Percentiles rank a stretch among this genome's conserved stretches.
phyloP scores from a whole-genome alignment of 2,113 vertebrate species.

The Ammodytes dubius region DNA sequence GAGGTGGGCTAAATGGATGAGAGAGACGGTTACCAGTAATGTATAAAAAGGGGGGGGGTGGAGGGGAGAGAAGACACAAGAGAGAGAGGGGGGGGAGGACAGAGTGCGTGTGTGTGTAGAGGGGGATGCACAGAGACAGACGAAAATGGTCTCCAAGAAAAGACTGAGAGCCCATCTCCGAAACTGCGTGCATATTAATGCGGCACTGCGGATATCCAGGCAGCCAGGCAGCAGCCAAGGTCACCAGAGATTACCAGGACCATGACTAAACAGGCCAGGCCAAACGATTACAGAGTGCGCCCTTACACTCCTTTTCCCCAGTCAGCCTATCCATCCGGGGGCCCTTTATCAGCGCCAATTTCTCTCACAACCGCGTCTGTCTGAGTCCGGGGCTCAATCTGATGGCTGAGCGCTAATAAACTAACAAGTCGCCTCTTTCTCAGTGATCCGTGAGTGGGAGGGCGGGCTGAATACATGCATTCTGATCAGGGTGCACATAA shows the following conservation, averaged over 20 bases:
- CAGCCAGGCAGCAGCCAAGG: conserved; percentile 73
- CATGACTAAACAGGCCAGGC: conserved; percentile 72
- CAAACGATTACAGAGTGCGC: conserved; percentile 42
- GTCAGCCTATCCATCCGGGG: conserved; percentile 20
- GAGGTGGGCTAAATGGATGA: conserved; percentile 64
- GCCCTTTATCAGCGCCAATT: conserved; percentile 1
- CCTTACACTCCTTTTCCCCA: conserved; percentile 16
- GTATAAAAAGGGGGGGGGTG: conserved; percentile 31
- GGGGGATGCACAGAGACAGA: conserved; percentile 32
- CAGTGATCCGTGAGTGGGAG: conserved; percentile 51
- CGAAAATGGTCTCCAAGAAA: conserved; percentile 46
- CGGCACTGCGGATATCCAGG: conserved; percentile 70
- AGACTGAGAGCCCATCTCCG: conserved; percentile 53
- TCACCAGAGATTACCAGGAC: conserved; percentile 78
- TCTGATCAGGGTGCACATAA: conserved; percentile 63
- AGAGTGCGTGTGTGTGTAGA: background rate
- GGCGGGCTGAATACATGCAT: conserved; percentile 75
- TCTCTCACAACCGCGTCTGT: background rate
- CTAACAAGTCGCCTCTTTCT: conserved; percentile 46
- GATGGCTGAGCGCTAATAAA: conserved; percentile 59
- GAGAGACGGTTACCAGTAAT: conserved; percentile 59
- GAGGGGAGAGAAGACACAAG: background rate
- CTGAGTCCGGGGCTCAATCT: conserved; percentile 23
- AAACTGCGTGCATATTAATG: conserved; percentile 72
- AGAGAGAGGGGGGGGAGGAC: background rate